Conservation (phyloP, 2,797 vertebrate species). For the Hipposideros larvatus region DNA sequence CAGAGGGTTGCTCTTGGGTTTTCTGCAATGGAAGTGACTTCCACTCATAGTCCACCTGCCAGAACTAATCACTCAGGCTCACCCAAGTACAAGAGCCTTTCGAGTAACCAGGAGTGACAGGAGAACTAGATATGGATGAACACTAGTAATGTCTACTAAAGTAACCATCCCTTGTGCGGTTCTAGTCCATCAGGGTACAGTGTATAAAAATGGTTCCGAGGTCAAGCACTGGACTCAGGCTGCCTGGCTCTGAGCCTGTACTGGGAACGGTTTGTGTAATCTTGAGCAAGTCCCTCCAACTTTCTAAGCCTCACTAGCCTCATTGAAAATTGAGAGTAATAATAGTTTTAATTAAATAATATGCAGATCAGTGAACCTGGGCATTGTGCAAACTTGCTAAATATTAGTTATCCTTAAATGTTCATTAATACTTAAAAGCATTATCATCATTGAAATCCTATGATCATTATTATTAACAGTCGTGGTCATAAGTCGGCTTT, state of each 20-base stretch:
- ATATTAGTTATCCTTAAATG: neutral
- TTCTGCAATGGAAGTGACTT: fast-evolving
- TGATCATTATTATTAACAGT: neutral
- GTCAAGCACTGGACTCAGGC: neutral
- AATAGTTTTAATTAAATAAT: neutral
- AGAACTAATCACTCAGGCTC: neutral
- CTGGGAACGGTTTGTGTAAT: neutral
- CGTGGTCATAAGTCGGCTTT: neutral
- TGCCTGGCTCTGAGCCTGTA: neutral
- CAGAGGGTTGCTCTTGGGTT: no score
- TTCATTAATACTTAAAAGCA: neutral
- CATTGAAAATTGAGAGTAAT: neutral
- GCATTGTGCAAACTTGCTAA: neutral
- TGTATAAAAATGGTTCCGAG: neutral
- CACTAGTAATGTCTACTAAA: fast-evolving
- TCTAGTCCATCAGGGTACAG: neutral
- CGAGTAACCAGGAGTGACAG: neutral
- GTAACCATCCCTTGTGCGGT: fast-evolving
- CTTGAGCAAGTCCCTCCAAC: neutral
- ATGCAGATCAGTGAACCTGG: neutral
- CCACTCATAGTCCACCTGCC: fast-evolving
- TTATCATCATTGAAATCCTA: neutral
- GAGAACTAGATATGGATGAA: neutral
- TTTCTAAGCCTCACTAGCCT: neutral
- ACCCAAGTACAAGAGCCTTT: neutral